Evolutionary conservation across 2,113 vertebrate species (phyloP).

Genomic region (Triplophysa rosa): DNA sequence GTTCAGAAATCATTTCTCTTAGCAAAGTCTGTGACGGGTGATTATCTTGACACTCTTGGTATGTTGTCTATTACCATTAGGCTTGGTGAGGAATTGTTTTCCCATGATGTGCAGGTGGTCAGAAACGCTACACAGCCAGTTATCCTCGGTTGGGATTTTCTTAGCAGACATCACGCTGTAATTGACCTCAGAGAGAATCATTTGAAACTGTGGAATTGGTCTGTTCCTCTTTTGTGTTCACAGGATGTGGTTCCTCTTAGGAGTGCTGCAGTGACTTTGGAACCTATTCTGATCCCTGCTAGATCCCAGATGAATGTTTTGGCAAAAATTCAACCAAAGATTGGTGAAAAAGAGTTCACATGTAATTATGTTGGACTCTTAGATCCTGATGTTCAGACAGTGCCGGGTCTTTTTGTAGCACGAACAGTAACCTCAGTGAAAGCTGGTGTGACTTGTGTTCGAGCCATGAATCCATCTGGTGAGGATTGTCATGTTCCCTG

Average conservation of each 20-base stretch:
- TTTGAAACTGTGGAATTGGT: not conserved
- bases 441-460: not conserved
- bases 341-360: too few relatives aligned
- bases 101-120: not conserved
- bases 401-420: too few relatives aligned
- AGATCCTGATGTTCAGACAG: too few relatives aligned
- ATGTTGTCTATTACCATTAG: not conserved
- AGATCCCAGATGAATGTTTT: too few relatives aligned
- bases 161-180: not conserved
- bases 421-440: too few relatives aligned
- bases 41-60: constrained; percentile 4
- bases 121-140: not conserved
- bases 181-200: not conserved
- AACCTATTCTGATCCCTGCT: too few relatives aligned
- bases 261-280: too few relatives aligned
- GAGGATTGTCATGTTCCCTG: not conserved
- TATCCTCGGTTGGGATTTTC: constrained; percentile 8
- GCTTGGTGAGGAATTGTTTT: not conserved
- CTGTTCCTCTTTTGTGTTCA: too few relatives aligned
- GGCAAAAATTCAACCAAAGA: too few relatives aligned
- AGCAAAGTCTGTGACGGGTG: not conserved
- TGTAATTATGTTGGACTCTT: too few relatives aligned
- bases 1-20: not conserved
- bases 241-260: too few relatives aligned
- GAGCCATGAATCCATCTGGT: not conserved